Evolutionary conservation across 2,113 vertebrate genomes (phyloP).

Genomic region (Platycercus adscitus): DNA sequence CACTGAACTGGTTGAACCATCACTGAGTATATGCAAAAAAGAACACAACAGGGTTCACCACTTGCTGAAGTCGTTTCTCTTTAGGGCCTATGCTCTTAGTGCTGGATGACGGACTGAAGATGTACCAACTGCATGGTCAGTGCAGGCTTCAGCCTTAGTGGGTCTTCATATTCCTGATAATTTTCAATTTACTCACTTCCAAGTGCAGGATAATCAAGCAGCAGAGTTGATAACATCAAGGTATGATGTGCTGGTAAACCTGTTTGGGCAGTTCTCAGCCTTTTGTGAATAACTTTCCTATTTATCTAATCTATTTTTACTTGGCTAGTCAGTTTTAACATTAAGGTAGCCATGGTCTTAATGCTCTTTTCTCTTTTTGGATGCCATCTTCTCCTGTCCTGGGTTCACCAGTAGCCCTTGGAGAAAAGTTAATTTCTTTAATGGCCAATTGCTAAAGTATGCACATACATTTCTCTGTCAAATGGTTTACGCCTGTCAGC

Average conservation of each 20-base stretch:
- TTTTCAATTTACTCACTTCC: not conserved
- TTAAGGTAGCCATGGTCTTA: not conserved
- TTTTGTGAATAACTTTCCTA: not conserved
- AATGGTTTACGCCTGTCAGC: not conserved
- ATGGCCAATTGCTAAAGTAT: not conserved
- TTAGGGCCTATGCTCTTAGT: not conserved
- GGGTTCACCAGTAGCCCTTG: not conserved
- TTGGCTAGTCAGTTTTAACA: not conserved
- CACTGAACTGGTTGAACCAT: not conserved
- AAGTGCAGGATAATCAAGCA: not conserved
- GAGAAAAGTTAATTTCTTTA: not conserved
- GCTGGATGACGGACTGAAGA: not conserved
- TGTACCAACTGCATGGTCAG: not conserved
- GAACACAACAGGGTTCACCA: not conserved
- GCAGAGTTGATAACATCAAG: not conserved
- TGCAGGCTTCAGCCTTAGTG: not conserved
- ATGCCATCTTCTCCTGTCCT: not conserved
- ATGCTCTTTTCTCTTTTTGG: not conserved
- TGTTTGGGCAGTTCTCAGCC: not conserved
- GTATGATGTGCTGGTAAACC: not conserved
- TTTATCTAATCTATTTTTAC: not conserved
- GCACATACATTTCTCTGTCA: not conserved
- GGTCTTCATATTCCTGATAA: not conserved
- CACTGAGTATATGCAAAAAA: not conserved
- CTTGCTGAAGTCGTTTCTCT: not conserved